Percentiles rank a stretch among this genome's conserved stretches.
Conservation (phyloP, 2,888 invertebrate genomes). For the Cantharis rustica region DNA sequence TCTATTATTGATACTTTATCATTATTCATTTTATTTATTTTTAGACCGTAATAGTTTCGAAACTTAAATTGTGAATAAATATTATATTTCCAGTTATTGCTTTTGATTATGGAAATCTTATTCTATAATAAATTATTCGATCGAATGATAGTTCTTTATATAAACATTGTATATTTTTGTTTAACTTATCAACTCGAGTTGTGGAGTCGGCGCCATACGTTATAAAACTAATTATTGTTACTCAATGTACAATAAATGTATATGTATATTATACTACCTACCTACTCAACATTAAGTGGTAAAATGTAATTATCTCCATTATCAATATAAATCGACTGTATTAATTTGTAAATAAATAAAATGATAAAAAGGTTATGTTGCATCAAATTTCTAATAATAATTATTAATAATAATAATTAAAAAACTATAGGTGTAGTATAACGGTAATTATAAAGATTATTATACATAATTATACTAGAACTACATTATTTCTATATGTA, state of each 20-base stretch:
- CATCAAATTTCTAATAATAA: too few relatives aligned
- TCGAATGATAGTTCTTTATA: background rate
- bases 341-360: background rate
- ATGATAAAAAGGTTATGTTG: background rate
- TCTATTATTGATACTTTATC: background rate
- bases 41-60: background rate
- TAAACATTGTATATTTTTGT: background rate
- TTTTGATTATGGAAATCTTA: background rate
- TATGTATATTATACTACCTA: too few relatives aligned
- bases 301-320: background rate
- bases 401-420: too few relatives aligned
- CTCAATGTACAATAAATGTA: background rate
- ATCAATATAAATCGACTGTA: background rate
- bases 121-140: background rate
- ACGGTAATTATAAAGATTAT: too few relatives aligned
- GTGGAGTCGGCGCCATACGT: background rate
- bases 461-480: too few relatives aligned
- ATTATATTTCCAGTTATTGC: background rate
- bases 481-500: too few relatives aligned
- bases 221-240: background rate
- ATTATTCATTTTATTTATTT: background rate
- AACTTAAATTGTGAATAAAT: background rate
- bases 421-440: too few relatives aligned
- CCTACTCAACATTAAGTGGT: background rate
- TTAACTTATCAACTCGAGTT: background rate